These are phyloP conservation scores for Cladopsammia gracilis DNA, from an alignment of 64 coral and sea anemone genomes.

Conservation along the genomic window DNA sequence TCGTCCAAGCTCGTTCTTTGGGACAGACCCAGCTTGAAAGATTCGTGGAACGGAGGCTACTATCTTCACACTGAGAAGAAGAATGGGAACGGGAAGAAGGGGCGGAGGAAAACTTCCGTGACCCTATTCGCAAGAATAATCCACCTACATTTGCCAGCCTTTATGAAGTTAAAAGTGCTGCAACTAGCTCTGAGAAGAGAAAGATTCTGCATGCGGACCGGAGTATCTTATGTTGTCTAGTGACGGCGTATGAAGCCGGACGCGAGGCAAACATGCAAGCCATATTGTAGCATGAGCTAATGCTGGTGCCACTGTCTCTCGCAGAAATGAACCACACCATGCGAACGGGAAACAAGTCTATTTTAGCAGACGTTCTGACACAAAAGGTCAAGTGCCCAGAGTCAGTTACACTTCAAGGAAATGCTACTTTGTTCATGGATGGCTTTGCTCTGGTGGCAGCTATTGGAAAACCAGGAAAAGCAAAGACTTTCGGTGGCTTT, in stretches of 20 bases:
- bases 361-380: conserved; percentile 45
- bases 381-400: conserved; percentile 22
- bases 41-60: background rate
- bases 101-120: too few relatives aligned
- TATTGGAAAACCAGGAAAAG: too few relatives aligned
- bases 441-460: too few relatives aligned
- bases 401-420: too few relatives aligned
- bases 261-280: conserved; percentile 38
- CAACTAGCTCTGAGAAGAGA: conserved; percentile 7
- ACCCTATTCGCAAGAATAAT: too few relatives aligned
- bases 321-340: conserved; percentile 1
- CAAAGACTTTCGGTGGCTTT: too few relatives aligned
- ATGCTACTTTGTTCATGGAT: too few relatives aligned
- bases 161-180: conserved; percentile 38
- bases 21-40: conserved; percentile 17
- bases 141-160: background rate
- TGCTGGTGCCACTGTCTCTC: conserved; percentile 46
- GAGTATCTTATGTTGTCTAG: conserved; percentile 35
- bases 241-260: conserved; percentile 28
- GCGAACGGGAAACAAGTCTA: conserved; percentile 50
- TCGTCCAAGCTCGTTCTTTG: too few relatives aligned
- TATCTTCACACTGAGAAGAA: too few relatives aligned
- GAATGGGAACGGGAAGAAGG: too few relatives aligned
- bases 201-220: conserved; percentile 29
- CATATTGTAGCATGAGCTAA: conserved; percentile 32